phyloP scores from a whole-genome alignment of 2,888 invertebrate species.

The Polyploca ridens region DNA sequence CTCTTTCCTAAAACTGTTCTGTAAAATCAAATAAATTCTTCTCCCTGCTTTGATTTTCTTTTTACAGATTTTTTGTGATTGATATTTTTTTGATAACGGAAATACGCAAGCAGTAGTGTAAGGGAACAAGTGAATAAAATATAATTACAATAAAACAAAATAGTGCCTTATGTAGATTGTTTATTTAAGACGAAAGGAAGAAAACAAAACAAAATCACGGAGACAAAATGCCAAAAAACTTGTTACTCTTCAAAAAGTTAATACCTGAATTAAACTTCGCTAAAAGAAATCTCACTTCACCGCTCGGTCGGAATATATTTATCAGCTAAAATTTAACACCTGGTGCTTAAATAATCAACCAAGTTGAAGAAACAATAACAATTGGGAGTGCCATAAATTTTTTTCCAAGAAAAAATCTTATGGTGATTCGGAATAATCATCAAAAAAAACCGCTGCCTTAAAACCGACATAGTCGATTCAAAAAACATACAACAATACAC shows the following conservation, averaged over 20 bases:
- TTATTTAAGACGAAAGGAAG: slow-evolving; percentile 65
- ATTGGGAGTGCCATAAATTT: slow-evolving; percentile 70
- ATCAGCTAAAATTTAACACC: slow-evolving; percentile 67
- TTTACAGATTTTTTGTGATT: slow-evolving; percentile 74
- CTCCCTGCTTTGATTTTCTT: slow-evolving; percentile 71
- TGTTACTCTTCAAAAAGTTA: slow-evolving; percentile 79
- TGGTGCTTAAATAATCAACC: slow-evolving; percentile 66
- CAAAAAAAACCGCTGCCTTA: slow-evolving; percentile 69
- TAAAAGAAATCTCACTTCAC: slow-evolving; percentile 78
- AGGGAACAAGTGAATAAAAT: slow-evolving; percentile 69
- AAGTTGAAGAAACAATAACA: slow-evolving; percentile 63
- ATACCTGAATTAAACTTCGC: slow-evolving; percentile 79
- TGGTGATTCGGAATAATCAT: slow-evolving; percentile 51
- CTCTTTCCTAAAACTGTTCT: slow-evolving; percentile 31
- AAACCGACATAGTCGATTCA: slow-evolving; percentile 71
- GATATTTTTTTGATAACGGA: slow-evolving; percentile 43
- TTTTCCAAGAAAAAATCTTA: slow-evolving; percentile 65
- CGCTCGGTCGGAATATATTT: slow-evolving; percentile 73
- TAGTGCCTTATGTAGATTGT: slow-evolving; percentile 78
- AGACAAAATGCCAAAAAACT: slow-evolving; percentile 83
- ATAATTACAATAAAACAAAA: slow-evolving; percentile 59
- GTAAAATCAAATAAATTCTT: slow-evolving; percentile 61
- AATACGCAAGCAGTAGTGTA: slow-evolving; percentile 47
- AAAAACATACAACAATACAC: slow-evolving; percentile 46
- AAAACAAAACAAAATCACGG: slow-evolving; percentile 65